Base-by-base conservation (phyloP, 2,888 invertebrate genomes). In the Philopedon plagiatum region DNA sequence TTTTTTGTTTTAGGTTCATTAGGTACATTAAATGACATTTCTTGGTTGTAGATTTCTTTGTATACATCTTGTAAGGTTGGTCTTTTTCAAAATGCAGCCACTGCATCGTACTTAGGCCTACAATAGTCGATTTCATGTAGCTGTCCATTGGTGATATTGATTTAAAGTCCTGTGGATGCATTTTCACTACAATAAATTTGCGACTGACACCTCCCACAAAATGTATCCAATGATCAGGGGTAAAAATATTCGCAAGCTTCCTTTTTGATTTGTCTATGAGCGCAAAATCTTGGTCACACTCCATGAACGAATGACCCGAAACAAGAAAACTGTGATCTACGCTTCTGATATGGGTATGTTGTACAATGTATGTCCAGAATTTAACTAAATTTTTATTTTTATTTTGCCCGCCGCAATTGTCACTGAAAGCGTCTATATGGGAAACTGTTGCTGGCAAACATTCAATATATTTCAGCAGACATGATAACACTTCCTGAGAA, bases 81-180 rank as follows among this genome's bases (percentile, higher is more conserved):
- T n/a, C n/a, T n/a, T n/a, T n/a, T n/a, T n/a, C 9, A 19, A 46
- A 46, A 46, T 46, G 46, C 7, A 46, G 46, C 46, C 46, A 46
- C n/a, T 46, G 18, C 9, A 46, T 46, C 7, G 8, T 46, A 46
- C 46, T 46, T 4, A 46, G 46, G 1, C 46, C 46, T 46, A 19
- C 7, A n/a, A 4, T 15, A n/a, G 4, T 44, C 9, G 44, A 8
- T 44, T 44, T 44, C 44, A 44, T 44, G 13, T 15, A 18, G 13
- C 18, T 44, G 5, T 46, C 46, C 2, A 46, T 46, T 3, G 9
- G 9, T 9, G 46, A 46, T 46, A 7, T 46, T 1, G 46, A 46
- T n/a, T 46, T 46, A 46, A 7, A 46, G 11, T 34, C 34, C 34
- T 34, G 34, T 9, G 34, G 9, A 5, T 34, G 5, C 34, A 34